Percentiles rank a stretch among this genome's conserved stretches.
phyloP scores from a whole-genome alignment of 2,888 invertebrate species.

The Chrysodeixis includens region DNA sequence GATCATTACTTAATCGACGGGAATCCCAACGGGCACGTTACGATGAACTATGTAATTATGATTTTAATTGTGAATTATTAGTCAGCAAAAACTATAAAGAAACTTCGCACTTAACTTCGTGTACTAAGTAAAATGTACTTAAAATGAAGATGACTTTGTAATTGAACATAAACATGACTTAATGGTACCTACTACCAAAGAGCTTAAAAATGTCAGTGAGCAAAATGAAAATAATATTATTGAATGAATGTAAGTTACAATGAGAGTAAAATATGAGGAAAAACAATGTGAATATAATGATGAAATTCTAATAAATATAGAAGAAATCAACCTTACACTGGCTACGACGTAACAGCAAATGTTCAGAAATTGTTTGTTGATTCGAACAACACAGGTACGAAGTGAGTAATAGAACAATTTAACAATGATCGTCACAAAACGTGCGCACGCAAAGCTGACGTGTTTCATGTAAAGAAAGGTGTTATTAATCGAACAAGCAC shows the following conservation, averaged over 20 bases:
- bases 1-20: conserved; percentile 63
- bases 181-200: neutral
- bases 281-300: neutral
- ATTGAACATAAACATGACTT: conserved; percentile 35
- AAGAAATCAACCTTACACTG: conserved; percentile 43
- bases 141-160: conserved; percentile 7
- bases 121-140: conserved; percentile 1
- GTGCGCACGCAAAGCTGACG: conserved; percentile 16
- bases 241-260: neutral
- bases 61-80: conserved; percentile 50
- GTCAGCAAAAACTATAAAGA: conserved; percentile 26
- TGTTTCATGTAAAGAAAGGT: conserved; percentile 25
- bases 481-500: conserved; percentile 5
- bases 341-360: conserved; percentile 23
- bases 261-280: neutral
- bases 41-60: conserved; percentile 50
- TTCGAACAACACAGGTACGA: conserved; percentile 28
- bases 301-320: neutral
- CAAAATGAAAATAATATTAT: neutral
- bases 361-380: conserved; percentile 31
- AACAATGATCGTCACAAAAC: conserved; percentile 7
- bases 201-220: neutral
- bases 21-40: conserved; percentile 56
- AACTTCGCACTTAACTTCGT: conserved; percentile 11
- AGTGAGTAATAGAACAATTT: conserved; percentile 24